Conservation (phyloP, 2,888 invertebrate genomes). For the Scaptomyza flava region DNA sequence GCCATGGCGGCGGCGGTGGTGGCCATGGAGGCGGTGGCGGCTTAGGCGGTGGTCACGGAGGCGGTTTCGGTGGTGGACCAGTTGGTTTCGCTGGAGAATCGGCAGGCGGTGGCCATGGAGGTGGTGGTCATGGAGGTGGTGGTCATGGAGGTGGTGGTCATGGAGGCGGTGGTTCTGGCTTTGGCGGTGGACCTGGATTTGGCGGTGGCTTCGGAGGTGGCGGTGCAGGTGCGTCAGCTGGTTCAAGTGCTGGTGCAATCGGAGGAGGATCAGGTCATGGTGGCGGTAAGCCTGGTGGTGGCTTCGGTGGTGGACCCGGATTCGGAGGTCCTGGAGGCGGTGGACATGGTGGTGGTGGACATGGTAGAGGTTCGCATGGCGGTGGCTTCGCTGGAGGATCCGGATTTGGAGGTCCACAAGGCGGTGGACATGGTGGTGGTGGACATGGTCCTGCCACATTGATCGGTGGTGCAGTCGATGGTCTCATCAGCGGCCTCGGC, state of each 20-base stretch:
- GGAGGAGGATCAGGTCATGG: background rate
- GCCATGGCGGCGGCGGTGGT: constrained; percentile 23
- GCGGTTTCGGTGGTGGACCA: background rate
- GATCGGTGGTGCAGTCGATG: no score
- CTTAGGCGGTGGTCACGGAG: background rate
- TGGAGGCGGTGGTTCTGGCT: constrained; percentile 1
- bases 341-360: constrained; percentile 21
- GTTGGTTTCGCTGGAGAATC: constrained; percentile 15
- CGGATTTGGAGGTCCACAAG: background rate
- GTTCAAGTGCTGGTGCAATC: background rate
- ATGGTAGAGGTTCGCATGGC: constrained; percentile 5
- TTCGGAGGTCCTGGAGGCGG: constrained; percentile 28
- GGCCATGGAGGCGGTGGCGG: no score
- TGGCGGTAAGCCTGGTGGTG: background rate
- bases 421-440: constrained; percentile 1
- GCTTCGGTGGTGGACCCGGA: constrained; percentile 19
- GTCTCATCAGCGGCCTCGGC: background rate
- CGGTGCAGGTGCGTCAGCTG: background rate
- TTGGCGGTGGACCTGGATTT: constrained; percentile 2
- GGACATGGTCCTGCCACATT: constrained; percentile 3
- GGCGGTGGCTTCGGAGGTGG: constrained; percentile 7
- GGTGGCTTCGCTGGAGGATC: constrained; percentile 10
- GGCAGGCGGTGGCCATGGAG: constrained; percentile 4
- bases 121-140: constrained; percentile 2
- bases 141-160: constrained; percentile 2